Conservation (phyloP, 2,113 vertebrate genomes). For the Phrynosoma platyrhinos region DNA sequence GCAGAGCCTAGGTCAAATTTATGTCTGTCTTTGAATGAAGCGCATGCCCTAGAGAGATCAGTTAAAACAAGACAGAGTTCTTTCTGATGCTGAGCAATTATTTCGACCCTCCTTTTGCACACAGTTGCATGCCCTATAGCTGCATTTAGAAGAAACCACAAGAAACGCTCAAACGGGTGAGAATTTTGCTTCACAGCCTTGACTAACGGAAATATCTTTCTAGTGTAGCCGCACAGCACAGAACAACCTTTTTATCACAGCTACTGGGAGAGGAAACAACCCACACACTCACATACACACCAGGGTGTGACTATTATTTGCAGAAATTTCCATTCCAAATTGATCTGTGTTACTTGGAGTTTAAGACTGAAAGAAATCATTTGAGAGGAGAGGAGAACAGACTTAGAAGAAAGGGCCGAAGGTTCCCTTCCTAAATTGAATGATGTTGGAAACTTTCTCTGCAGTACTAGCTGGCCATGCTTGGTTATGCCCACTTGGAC, state of each 20-base stretch:
- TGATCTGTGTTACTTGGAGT: accelerated
- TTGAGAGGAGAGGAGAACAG: not conserved
- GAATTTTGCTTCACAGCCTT: slow-evolving; percentile 28
- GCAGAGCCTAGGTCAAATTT: not conserved
- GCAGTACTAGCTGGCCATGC: not conserved
- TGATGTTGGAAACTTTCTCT: not conserved
- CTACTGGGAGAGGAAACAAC: slow-evolving; percentile 52
- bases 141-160: not conserved
- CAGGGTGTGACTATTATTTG: slow-evolving; percentile 45
- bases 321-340: slow-evolving; percentile 43
- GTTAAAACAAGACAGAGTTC: not conserved
- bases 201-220: slow-evolving; percentile 46
- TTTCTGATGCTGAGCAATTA: not conserved
- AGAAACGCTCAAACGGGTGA: slow-evolving; percentile 34
- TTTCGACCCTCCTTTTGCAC: slow-evolving; percentile 6
- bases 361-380: not conserved
- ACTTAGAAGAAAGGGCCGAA: not conserved
- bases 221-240: slow-evolving; percentile 3
- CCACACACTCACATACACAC: not conserved
- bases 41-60: too few relatives aligned
- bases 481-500: too few relatives aligned
- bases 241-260: slow-evolving; percentile 30
- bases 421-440: not conserved
- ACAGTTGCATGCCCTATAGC: not conserved
- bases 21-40: too few relatives aligned